Evolutionary conservation across 2,888 invertebrate genomes (phyloP).

Genomic region (Cataglyphis altisquamis): DNA sequence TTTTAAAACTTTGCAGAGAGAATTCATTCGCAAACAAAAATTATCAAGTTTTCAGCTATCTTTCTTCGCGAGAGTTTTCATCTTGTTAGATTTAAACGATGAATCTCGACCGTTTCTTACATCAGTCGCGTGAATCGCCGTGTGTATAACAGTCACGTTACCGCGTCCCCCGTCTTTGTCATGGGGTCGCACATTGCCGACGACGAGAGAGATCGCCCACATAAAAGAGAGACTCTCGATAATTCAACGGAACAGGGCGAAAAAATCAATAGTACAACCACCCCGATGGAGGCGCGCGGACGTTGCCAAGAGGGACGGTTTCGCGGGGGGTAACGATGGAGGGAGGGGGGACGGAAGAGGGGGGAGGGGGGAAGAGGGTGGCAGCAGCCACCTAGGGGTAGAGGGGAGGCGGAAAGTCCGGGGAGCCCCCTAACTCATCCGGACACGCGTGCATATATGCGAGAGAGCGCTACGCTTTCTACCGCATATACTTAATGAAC

Average conservation of each 20-base stretch:
- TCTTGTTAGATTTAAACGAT: not conserved
- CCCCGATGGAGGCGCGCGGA: constrained; percentile 70
- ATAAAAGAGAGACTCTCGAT: constrained; percentile 77
- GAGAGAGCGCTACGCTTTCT: constrained; percentile 67
- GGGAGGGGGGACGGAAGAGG: not conserved
- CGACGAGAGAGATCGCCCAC: constrained; percentile 76
- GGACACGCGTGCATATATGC: constrained; percentile 60
- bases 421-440: constrained; percentile 70
- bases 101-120: not conserved
- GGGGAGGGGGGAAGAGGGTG: not conserved
- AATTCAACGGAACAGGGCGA: constrained; percentile 82
- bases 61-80: not conserved
- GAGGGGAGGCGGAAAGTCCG: constrained; percentile 30
- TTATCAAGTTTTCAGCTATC: not conserved
- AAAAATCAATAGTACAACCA: constrained; percentile 84
- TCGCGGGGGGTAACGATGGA: constrained; percentile 20
- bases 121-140: constrained; percentile 32
- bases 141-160: constrained; percentile 27
- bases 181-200: constrained; percentile 71
- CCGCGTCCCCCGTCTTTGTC: constrained; percentile 47
- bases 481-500: constrained; percentile 79
- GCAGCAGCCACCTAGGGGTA: not conserved
- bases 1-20: not conserved
- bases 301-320: constrained; percentile 52
- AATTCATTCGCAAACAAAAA: not conserved